Evolutionary conservation across 2,113 vertebrate genomes (phyloP).

Genomic region (Passer domesticus): DNA sequence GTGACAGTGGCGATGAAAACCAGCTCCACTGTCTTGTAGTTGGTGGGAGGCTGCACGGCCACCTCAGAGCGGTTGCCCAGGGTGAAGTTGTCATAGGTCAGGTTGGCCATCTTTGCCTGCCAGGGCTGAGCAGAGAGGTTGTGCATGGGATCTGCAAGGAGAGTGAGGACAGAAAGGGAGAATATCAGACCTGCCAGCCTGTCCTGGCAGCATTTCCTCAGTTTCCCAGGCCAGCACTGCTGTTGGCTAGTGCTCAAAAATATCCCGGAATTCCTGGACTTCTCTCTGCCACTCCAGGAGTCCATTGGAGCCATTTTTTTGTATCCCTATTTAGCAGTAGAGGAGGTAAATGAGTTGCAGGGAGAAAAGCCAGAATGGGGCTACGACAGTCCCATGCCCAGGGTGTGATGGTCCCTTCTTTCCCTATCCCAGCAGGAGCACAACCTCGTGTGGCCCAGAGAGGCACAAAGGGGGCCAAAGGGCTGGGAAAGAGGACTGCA

Average conservation of each 20-base stretch:
- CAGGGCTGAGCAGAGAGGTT: constrained; percentile 74
- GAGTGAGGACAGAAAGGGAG: background rate
- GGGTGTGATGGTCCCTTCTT: background rate
- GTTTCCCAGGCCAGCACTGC: background rate
- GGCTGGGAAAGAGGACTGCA: background rate
- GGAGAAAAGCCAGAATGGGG: background rate
- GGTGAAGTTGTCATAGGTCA: constrained; percentile 77
- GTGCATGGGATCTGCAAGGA: constrained; percentile 74
- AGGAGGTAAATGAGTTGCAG: background rate
- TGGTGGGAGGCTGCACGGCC: constrained; percentile 63
- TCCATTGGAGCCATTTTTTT: background rate
- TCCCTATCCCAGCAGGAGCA: background rate
- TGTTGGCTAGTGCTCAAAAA: background rate
- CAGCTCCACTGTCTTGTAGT: constrained; percentile 93
- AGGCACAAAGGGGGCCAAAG: background rate
- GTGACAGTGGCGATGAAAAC: constrained; percentile 94
- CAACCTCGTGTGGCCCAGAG: accelerated
- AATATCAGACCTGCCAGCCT: background rate
- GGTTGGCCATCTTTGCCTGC: constrained; percentile 75
- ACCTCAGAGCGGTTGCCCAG: constrained; percentile 60
- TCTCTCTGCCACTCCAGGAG: background rate
- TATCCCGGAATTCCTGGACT: background rate
- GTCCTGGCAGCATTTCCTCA: background rate
- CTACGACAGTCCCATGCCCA: background rate
- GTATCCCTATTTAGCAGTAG: background rate